Conservation (phyloP, 2,888 invertebrate genomes). For the Andricus quercusramuli region DNA sequence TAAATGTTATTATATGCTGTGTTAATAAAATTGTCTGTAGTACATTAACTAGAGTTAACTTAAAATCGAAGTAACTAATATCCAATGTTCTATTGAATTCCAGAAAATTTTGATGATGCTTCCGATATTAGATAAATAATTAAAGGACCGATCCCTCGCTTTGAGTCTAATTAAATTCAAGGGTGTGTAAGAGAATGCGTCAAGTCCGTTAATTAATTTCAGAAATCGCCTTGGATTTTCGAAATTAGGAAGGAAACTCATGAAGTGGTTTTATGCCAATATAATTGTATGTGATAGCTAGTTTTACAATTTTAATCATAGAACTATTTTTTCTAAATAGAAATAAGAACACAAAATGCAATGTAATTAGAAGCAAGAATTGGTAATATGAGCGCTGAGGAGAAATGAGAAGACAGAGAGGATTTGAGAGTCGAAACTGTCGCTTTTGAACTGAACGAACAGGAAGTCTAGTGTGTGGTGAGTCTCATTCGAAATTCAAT, state of each 20-base stretch:
- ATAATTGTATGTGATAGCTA: no score
- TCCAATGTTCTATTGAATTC: neutral
- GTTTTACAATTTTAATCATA: no score
- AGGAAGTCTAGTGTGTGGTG: conserved; percentile 24
- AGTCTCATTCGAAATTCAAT: conserved; percentile 48
- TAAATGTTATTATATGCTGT: neutral
- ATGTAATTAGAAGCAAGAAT: neutral
- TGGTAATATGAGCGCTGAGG: conserved; percentile 3
- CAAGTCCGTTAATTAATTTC: conserved; percentile 17
- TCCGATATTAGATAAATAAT: conserved; percentile 23
- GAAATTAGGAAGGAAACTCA: neutral
- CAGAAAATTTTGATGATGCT: neutral
- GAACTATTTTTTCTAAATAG: neutral
- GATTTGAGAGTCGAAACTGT: conserved; percentile 24
- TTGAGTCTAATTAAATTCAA: conserved; percentile 4
- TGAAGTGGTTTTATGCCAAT: no score
- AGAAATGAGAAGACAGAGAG: conserved; percentile 10
- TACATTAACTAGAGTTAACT: neutral
- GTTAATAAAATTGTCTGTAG: neutral
- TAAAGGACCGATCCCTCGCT: neutral
- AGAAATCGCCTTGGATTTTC: neutral
- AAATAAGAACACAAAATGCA: conserved; percentile 4
- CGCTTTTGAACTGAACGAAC: conserved; percentile 24
- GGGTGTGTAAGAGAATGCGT: neutral
- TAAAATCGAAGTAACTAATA: neutral